These are phyloP conservation scores for Crematogaster levior DNA, from an alignment of 2,888 invertebrate genomes.

Conservation along the genomic window DNA sequence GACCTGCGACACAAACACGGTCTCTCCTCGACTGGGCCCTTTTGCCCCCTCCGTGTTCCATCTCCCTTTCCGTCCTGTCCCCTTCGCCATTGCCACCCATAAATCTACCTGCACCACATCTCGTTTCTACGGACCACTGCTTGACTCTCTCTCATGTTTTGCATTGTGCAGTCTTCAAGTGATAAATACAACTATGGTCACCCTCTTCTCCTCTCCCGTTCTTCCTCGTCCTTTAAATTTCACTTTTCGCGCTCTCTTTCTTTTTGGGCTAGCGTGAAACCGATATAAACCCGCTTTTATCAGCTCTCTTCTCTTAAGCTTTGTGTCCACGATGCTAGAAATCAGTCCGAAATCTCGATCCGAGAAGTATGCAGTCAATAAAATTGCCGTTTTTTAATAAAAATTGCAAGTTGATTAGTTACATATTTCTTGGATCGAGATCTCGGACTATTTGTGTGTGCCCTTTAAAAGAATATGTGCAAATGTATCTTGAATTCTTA, in stretches of 20 bases:
- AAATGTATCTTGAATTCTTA: background rate
- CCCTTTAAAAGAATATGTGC: no score
- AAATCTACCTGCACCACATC: slow-evolving; percentile 82
- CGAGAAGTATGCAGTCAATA: no score
- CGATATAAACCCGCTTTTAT: slow-evolving; percentile 64
- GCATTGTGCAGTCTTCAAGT: slow-evolving; percentile 73
- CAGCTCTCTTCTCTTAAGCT: slow-evolving; percentile 25
- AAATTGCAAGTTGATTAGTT: no score
- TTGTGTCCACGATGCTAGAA: no score
- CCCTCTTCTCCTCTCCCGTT: slow-evolving; percentile 15
- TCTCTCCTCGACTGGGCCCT: slow-evolving; percentile 43
- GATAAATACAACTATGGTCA: slow-evolving; percentile 72
- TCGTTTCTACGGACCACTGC: slow-evolving; percentile 70
- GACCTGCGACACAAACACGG: slow-evolving; percentile 84
- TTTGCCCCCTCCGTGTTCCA: slow-evolving; percentile 61
- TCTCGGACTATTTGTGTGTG: no score
- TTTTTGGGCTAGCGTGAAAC: slow-evolving; percentile 4
- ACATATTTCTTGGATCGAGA: no score
- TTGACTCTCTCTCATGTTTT: slow-evolving; percentile 57
- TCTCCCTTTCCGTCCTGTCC: slow-evolving; percentile 19
- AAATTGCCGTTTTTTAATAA: no score
- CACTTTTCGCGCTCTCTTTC: slow-evolving; percentile 14
- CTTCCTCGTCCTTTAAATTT: slow-evolving; percentile 20
- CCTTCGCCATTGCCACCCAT: slow-evolving; percentile 77
- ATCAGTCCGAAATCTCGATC: no score